Evolutionary conservation across 2,797 vertebrate species (phyloP), one percentile per base, ranked within the genome.

Genomic region (Anguilla marmorata): DNA sequence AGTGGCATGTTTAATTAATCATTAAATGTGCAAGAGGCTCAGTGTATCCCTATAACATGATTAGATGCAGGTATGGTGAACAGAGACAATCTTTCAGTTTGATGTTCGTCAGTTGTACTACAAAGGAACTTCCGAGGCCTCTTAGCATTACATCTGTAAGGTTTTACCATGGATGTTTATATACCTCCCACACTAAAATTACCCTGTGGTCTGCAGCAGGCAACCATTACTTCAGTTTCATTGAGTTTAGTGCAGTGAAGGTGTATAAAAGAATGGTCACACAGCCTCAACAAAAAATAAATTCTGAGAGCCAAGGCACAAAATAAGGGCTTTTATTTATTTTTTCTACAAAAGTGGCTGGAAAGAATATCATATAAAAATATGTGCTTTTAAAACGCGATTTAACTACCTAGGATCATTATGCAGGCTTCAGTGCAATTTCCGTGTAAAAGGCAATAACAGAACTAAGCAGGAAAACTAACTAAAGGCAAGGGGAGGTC

Each of bases 361-460:
- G 82, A 56, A 56, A n/a, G 24, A 84, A 56, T 56, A 33, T 19
- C 27, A 6, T 56, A 82, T 41, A 83, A 83, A 52, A 45, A 41
- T 74, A 30, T 74, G 27, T 74, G 19, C 41, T 24, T 45, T 82
- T 45, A 37, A 80, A 85, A 86, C 80, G 63, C 58, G 74, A 84
- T 14, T 33, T 33, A 90, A 88, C 69, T 89, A 84, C 21, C 85
- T 66, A 69, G 58, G 50, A 85, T 87, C 89, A 89, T 88, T 89
- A 82, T 88, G 83, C 85, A 60, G 48, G 63, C 58, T 88, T 88
- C 72, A 90, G 90, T 92, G 91, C 90, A 90, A 90, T 85, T 88
- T 84, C 37, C 88, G 69, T 27, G 33, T 85, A 91, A 41, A 41
- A 90, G 88, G 89, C 85, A 86, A 89, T 83, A 88, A 85, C 82